These are phyloP conservation scores for Morelia viridis DNA, from an alignment of 2,797 vertebrate species.

Conservation along the genomic window DNA sequence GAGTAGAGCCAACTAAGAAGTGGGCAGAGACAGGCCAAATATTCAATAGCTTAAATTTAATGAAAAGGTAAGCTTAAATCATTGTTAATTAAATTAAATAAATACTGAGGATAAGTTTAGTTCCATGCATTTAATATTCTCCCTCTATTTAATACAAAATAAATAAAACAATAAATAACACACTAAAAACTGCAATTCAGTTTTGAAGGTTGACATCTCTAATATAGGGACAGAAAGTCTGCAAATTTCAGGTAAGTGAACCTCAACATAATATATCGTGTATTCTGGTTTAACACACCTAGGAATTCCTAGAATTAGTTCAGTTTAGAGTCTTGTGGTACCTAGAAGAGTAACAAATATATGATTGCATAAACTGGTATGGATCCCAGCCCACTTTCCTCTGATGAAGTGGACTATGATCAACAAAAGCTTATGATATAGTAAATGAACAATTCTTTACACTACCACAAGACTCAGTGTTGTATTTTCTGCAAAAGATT, in stretches of 20 bases:
- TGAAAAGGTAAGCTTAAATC: no score
- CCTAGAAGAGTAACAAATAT: neutral
- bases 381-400: neutral
- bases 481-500: neutral
- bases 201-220: neutral
- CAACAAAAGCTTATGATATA: neutral
- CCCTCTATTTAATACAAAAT: neutral
- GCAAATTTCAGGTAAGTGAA: neutral
- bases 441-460: neutral
- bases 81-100: no score
- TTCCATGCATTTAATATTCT: neutral
- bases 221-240: neutral
- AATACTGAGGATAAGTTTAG: neutral
- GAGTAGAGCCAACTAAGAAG: no score
- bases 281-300: neutral
- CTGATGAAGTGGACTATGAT: neutral
- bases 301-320: neutral
- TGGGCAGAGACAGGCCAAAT: no score
- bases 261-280: neutral
- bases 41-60: no score
- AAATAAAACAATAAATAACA: neutral
- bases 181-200: neutral
- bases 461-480: neutral
- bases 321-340: neutral
- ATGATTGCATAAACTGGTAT: neutral